Evolutionary conservation across 2,888 invertebrate genomes (phyloP).

Genomic region (Hymenopus coronatus): DNA sequence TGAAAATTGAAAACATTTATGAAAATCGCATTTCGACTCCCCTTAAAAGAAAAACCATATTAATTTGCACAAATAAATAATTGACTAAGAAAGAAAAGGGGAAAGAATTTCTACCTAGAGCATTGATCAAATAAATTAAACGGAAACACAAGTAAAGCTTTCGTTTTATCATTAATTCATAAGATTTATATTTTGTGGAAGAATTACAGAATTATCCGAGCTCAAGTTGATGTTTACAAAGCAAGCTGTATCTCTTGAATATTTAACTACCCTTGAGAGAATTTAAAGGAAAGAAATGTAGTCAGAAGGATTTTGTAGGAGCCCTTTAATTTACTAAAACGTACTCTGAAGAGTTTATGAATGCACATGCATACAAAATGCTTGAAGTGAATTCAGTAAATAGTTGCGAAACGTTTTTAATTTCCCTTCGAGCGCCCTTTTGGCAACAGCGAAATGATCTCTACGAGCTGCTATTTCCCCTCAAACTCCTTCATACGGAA

Average conservation of each 20-base stretch:
- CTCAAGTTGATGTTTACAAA: neutral
- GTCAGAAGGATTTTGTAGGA: neutral
- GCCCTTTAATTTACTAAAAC: neutral
- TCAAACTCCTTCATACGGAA: neutral
- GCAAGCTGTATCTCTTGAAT: neutral
- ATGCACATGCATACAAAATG: neutral
- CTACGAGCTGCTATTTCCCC: neutral
- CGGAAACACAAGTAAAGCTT: neutral
- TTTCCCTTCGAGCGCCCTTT: neutral
- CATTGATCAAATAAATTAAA: neutral
- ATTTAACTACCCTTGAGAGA: neutral
- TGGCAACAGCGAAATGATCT: neutral
- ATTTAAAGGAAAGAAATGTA: neutral
- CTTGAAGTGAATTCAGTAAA: neutral
- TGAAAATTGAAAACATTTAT: too few relatives aligned
- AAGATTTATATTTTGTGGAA: neutral
- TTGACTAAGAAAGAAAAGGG: too few relatives aligned
- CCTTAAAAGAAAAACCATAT: too few relatives aligned
- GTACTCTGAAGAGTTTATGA: neutral
- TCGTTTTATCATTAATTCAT: neutral
- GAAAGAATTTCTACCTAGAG: too few relatives aligned
- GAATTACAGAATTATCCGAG: neutral
- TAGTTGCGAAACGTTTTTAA: neutral
- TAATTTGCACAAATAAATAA: too few relatives aligned
- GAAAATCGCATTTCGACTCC: too few relatives aligned